Evolutionary conservation across 2,797 vertebrate genomes (phyloP), one percentile per base, ranked within the genome.

Genomic region (Poecilia velifera): DNA sequence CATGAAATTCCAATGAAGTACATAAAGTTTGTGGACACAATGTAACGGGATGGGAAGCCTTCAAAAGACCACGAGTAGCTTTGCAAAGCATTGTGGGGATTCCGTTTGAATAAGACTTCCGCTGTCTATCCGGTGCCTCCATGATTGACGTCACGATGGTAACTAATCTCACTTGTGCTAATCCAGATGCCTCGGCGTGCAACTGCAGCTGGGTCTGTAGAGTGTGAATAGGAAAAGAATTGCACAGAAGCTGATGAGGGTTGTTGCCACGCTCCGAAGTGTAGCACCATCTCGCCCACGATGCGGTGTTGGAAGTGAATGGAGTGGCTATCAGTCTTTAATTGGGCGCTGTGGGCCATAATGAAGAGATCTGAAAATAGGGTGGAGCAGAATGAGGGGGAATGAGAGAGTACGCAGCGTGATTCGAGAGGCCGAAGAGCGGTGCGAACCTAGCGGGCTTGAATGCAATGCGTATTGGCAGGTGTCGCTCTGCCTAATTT

Each of bases 401-500:
- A 79, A 41, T 43, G 59, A 81, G 43, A 71, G 31, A 75, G 31
- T 72, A 82, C 84, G 80, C 72, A 9, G 84, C 82, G 81, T 34
- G 8, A 87, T 82, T 76, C 41, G 74, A 80, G 85, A 77, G 87
- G 88, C 89, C 88, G 25, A 78, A 82, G 81, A 83, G 86, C 7
- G 64, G 80, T 36, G 76, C 80, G 86, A 89, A 80, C 84, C 84
- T 83, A 59, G 83, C 36, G 76, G 8, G 8, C 87, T 90, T 91
- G 92, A 90, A 89, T 90, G 92, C 91, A 84, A 77, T 92, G 90
- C 78, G 75, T 92, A 94, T 93, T 94, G 94, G 93, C 94, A 95
- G 94, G 91, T 95, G 93, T 93, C 89, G 87, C 88, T 94, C 91
- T 79, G 91, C 91, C 89, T 94, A 94, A 94, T 95, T 95, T 95